phyloP scores from a whole-genome alignment of 2,888 invertebrate species.

The Hyposoter didymator region DNA sequence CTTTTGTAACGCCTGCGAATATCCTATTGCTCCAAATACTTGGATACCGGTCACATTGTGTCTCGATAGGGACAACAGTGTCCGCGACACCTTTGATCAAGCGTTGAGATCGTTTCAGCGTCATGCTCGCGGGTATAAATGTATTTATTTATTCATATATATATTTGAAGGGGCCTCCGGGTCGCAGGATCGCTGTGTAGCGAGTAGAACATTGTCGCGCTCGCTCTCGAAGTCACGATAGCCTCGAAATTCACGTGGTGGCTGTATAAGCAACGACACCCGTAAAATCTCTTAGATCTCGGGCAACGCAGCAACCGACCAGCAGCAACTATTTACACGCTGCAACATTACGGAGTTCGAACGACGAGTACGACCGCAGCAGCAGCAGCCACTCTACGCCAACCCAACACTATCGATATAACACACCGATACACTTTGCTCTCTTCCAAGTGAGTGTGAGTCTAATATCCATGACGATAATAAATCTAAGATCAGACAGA shows the following conservation, averaged over 20 bases:
- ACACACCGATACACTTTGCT: background rate
- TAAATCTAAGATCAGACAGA: constrained; percentile 64
- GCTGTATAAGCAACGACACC: constrained; percentile 55
- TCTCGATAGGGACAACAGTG: constrained; percentile 10
- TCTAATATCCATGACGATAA: constrained; percentile 48
- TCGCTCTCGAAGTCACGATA: constrained; percentile 76
- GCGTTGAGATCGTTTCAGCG: constrained; percentile 58
- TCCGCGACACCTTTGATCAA: constrained; percentile 47
- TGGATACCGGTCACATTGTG: constrained; percentile 54
- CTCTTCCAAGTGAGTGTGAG: background rate
- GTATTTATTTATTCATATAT: background rate
- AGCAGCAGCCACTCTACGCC: constrained; percentile 32
- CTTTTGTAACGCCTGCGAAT: constrained; percentile 38
- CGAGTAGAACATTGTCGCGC: constrained; percentile 64
- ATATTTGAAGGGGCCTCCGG: constrained; percentile 55
- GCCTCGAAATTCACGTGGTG: constrained; percentile 77
- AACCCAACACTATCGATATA: background rate
- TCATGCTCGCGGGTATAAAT: constrained; percentile 55
- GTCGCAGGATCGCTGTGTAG: constrained; percentile 38
- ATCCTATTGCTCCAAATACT: constrained; percentile 76
- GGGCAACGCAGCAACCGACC: constrained; percentile 53
- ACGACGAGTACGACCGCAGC: constrained; percentile 43
- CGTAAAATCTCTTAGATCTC: constrained; percentile 59
- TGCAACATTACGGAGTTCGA: constrained; percentile 34
- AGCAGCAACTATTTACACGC: constrained; percentile 66